phyloP scores from a whole-genome alignment of 2,113 vertebrate genomes.

The Chaetodon auriga region DNA sequence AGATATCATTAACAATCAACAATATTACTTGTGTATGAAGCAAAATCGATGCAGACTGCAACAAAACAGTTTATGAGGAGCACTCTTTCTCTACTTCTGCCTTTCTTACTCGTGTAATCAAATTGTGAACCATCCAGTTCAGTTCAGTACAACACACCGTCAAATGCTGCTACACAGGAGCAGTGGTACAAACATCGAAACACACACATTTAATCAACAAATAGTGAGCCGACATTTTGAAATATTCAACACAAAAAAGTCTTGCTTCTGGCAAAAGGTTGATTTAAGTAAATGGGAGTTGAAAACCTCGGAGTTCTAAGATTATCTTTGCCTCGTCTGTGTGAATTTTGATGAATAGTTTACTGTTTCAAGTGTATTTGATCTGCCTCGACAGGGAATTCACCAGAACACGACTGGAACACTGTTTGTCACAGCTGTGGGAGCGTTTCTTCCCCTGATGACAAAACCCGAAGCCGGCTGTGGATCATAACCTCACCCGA shows the following conservation, averaged over 20 bases:
- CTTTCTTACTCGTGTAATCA: not conserved
- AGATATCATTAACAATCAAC: constrained; percentile 15
- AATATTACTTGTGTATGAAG: not conserved
- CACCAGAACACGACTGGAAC: not conserved
- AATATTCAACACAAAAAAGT: not conserved
- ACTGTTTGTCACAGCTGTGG: constrained; percentile 8
- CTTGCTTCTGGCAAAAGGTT: not conserved
- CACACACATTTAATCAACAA: not conserved
- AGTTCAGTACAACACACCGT: not conserved
- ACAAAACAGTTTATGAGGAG: not conserved
- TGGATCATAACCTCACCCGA: not conserved
- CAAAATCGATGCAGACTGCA: not conserved
- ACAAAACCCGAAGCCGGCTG: not conserved
- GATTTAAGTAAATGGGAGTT: not conserved
- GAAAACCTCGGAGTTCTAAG: not conserved
- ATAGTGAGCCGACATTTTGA: not conserved
- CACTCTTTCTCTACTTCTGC: not conserved
- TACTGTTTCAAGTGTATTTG: not conserved
- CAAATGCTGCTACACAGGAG: not conserved
- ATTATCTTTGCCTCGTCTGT: not conserved
- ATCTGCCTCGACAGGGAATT: not conserved
- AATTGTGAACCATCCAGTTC: not conserved
- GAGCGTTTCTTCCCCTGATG: not conserved
- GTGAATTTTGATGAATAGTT: not conserved
- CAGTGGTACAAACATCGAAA: not conserved